Evolutionary conservation across 2,113 vertebrate species (phyloP).

Genomic region (Ctenomys sociabilis): DNA sequence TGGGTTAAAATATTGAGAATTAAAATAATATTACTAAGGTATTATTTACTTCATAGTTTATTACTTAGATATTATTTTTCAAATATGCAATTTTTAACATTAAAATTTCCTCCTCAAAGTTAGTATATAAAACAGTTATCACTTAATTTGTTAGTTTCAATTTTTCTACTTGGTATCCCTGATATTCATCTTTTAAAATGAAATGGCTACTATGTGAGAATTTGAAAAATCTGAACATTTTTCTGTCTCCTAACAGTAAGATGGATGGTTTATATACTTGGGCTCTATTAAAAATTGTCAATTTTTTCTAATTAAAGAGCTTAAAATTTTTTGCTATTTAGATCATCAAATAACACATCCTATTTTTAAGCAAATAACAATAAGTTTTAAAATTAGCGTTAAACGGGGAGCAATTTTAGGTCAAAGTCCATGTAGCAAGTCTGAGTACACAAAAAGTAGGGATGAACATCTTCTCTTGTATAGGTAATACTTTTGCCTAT

Average conservation of each 20-base stretch:
- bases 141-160: slow-evolving; percentile 17
- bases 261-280: not conserved
- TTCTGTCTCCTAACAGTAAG: not conserved
- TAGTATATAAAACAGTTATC: slow-evolving; percentile 15
- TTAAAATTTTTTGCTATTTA: slow-evolving; percentile 13
- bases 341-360: slow-evolving; percentile 13
- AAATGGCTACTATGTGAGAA: not conserved
- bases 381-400: slow-evolving; percentile 49
- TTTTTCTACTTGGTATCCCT: not conserved
- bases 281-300: not conserved
- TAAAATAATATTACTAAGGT: slow-evolving; percentile 24
- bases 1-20: slow-evolving; percentile 9
- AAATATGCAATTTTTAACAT: not conserved
- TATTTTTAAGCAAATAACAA: slow-evolving; percentile 37
- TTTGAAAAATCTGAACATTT: not conserved
- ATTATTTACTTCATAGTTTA: not conserved
- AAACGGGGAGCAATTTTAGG: slow-evolving; percentile 39
- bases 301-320: not conserved
- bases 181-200: not conserved
- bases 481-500: slow-evolving; percentile 31
- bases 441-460: slow-evolving; percentile 40
- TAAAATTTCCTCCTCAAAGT: not conserved
- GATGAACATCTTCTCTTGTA: not conserved
- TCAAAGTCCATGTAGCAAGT: not conserved
- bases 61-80: slow-evolving; percentile 36